Percentiles rank a stretch among this genome's conserved stretches.
These are phyloP conservation scores for Halichoeres trimaculatus DNA, from an alignment of 2,113 vertebrate genomes.

Conservation along the genomic window DNA sequence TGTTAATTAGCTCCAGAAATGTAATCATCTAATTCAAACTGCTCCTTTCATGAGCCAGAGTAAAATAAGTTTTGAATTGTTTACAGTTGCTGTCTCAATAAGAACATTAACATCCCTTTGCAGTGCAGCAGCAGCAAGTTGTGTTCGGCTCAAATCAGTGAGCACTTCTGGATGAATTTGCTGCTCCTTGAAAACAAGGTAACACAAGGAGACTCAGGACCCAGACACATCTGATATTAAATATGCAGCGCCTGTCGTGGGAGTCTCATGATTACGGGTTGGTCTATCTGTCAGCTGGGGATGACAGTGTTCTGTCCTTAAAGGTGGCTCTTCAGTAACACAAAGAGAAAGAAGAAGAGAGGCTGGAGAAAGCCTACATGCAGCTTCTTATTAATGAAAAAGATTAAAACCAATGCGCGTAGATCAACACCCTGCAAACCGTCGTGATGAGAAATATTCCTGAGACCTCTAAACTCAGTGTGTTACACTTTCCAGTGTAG, in stretches of 20 bases:
- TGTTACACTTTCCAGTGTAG: too few species aligned
- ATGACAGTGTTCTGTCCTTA: background rate
- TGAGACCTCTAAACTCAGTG: too few species aligned
- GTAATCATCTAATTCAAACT: too few species aligned
- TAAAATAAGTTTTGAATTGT: background rate
- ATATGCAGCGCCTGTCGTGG: background rate
- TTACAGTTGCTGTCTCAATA: background rate
- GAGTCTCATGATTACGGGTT: slow-evolving; percentile 8
- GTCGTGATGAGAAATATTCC: background rate
- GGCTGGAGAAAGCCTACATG: slow-evolving; percentile 41
- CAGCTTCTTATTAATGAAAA: slow-evolving; percentile 47
- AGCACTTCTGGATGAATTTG: background rate
- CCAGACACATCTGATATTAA: background rate
- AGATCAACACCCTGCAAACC: background rate
- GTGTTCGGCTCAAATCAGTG: background rate
- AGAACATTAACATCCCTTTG: background rate
- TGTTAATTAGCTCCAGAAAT: too few species aligned
- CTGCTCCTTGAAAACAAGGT: background rate
- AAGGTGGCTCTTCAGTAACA: background rate
- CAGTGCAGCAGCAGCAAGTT: background rate
- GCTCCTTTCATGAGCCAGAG: too few species aligned
- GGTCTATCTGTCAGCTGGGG: slow-evolving; percentile 18
- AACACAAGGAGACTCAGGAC: background rate
- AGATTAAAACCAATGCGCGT: slow-evolving; percentile 32
- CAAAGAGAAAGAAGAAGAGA: slow-evolving; percentile 1